A percentile compares a stretch with the other conserved stretches of the same genome.
phyloP scores from a whole-genome alignment of 2,797 vertebrate genomes.

The Mormyrus hasselquistii region DNA sequence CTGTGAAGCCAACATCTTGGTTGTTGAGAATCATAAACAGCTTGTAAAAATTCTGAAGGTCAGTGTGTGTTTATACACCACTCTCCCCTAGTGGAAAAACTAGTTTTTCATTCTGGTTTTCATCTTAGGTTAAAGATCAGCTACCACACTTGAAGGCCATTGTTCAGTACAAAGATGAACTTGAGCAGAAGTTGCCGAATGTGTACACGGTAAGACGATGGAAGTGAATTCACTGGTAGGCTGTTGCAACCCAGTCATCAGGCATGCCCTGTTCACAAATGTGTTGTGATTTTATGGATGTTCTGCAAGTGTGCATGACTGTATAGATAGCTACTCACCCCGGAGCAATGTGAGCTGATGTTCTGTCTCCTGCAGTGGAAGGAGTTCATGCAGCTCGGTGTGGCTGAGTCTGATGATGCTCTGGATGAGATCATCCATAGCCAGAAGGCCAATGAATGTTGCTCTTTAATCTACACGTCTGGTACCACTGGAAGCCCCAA shows the following conservation, averaged over 20 bases:
- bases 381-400: constrained; percentile 66
- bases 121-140: constrained; percentile 60
- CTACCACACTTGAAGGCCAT: constrained; percentile 71
- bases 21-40: constrained; percentile 70
- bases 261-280: not conserved
- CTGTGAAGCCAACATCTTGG: constrained; percentile 63
- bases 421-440: constrained; percentile 55
- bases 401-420: constrained; percentile 48
- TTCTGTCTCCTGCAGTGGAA: constrained; percentile 52
- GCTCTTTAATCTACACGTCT: constrained; percentile 70
- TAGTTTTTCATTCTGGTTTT: constrained; percentile 13
- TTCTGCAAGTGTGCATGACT: not conserved
- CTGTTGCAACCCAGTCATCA: not conserved
- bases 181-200: constrained; percentile 51
- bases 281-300: not conserved
- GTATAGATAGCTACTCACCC: not conserved
- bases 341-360: not conserved
- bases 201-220: constrained; percentile 59
- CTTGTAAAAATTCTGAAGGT: constrained; percentile 72
- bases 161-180: constrained; percentile 65
- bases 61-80: not conserved
- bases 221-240: not conserved
- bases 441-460: constrained; percentile 68
- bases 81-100: not conserved
- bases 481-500: constrained; percentile 71